A percentile compares a stretch with the other conserved stretches of the same genome.
phyloP scores from a whole-genome alignment of 2,888 invertebrate genomes.

The Imbricaverruca yamaguchii region DNA sequence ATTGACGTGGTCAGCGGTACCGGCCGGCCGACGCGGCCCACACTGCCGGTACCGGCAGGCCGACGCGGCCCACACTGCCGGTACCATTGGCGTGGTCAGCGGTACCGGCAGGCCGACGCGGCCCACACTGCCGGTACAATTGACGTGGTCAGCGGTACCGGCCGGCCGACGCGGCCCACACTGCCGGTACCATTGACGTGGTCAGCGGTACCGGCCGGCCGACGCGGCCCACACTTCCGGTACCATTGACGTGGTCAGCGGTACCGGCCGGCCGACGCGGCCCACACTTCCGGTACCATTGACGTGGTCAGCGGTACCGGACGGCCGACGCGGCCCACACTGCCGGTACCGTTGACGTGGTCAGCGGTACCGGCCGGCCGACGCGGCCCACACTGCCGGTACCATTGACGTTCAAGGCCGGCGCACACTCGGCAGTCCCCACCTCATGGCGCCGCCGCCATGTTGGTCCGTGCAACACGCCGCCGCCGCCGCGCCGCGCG shows the following conservation, averaged over 20 bases:
- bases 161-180: not conserved
- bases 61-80: no score
- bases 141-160: no score
- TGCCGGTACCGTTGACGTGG: not conserved
- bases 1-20: not conserved
- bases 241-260: not conserved
- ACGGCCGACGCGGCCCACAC: not conserved
- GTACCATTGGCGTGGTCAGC: no score
- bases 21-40: no score
- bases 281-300: no score
- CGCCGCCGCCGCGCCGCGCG: not conserved
- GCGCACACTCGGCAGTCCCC: not conserved
- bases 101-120: not conserved
- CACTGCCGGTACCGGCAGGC: not conserved
- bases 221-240: no score
- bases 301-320: not conserved
- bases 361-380: not conserved
- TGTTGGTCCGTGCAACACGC: conserved; percentile 1
- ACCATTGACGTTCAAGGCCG: conserved; percentile 18
- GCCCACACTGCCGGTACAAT: not conserved
- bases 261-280: not conserved
- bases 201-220: not conserved
- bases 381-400: not conserved
- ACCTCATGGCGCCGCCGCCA: not conserved
- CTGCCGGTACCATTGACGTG: not conserved